phyloP scores from a whole-genome alignment of 37 sponge, comb jelly and placozoan species.

The Crambe crambe region DNA sequence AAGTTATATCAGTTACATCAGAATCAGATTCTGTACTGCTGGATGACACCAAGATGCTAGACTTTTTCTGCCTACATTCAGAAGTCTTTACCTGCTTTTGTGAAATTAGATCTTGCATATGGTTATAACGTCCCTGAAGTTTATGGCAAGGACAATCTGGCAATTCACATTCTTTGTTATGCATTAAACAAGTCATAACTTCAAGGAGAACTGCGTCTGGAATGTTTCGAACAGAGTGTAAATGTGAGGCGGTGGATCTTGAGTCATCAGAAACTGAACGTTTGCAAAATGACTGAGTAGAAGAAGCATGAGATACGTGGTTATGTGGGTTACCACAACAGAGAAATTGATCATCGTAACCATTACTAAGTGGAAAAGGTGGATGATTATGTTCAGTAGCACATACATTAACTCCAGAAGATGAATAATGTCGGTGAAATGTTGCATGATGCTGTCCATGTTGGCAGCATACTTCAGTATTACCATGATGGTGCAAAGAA shows the following conservation, averaged over 20 bases:
- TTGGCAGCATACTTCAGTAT: neutral
- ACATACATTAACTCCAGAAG: too few species aligned
- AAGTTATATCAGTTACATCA: neutral
- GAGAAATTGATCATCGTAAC: neutral
- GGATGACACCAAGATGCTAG: neutral
- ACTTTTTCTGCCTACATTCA: neutral
- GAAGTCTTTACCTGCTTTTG: too few species aligned
- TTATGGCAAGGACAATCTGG: conserved; percentile 17
- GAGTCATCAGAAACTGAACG: neutral
- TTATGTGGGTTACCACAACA: neutral
- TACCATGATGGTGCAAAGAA: neutral
- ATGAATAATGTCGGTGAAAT: too few species aligned
- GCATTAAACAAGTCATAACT: conserved; percentile 22
- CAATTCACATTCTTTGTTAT: conserved; percentile 23
- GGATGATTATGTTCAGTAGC: too few species aligned
- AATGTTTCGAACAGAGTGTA: neutral
- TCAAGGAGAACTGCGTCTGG: neutral
- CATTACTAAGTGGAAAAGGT: neutral
- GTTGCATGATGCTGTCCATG: neutral
- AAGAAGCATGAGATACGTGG: neutral
- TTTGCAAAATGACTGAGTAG: neutral
- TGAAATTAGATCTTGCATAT: neutral
- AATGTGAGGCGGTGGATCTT: neutral
- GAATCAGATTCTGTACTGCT: conserved; percentile 21
- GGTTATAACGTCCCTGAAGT: neutral